Conservation (phyloP, 2,797 vertebrate species). For the Mycteria americana region DNA sequence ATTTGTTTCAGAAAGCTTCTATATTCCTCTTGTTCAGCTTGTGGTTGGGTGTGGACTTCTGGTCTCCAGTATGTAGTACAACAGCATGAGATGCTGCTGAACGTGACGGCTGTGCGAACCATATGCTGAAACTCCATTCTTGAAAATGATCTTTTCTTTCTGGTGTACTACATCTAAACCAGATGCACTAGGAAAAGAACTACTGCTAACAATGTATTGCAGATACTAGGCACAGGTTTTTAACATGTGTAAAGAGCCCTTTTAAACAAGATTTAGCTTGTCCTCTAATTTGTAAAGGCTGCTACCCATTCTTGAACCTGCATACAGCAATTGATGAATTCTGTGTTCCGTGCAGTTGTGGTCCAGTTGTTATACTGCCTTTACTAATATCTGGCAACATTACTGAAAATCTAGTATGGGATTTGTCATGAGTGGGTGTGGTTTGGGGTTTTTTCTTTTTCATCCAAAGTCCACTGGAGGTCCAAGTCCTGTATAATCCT, state of each 20-base stretch:
- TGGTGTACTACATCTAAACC: neutral
- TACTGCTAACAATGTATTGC: neutral
- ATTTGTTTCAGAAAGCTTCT: neutral
- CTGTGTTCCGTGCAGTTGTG: neutral
- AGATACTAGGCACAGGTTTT: neutral
- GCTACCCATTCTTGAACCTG: neutral
- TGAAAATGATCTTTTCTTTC: neutral
- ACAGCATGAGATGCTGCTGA: neutral
- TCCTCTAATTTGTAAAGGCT: neutral
- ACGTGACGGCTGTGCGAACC: fast-evolving
- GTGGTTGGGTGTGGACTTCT: neutral
- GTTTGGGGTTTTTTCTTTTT: neutral
- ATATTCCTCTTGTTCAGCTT: neutral
- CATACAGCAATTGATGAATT: neutral
- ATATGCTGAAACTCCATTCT: neutral
- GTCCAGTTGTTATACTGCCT: neutral
- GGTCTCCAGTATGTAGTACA: fast-evolving
- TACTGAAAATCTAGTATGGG: neutral
- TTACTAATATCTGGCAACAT: neutral
- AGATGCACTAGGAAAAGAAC: neutral
- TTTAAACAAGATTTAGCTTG: neutral
- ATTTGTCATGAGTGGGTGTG: neutral
- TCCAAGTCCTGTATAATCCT: neutral
- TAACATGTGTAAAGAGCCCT: neutral
- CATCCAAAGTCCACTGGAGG: neutral